A percentile compares a stretch with the other conserved stretches of the same genome.
phyloP scores from a whole-genome alignment of 2,797 vertebrate genomes.

The Lithobates sylvaticus region DNA sequence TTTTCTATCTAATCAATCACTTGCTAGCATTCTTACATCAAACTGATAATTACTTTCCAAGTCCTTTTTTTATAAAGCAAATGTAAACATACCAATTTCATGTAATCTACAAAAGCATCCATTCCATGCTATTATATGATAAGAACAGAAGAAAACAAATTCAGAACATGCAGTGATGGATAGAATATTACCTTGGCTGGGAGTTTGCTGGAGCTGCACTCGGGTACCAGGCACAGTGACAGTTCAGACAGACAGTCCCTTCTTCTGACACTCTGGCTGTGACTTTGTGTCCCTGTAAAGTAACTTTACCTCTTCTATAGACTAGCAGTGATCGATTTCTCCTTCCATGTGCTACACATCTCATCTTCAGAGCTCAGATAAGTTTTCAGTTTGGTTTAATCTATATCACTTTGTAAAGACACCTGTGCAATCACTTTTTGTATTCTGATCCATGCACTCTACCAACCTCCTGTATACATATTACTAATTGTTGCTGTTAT shows the following conservation, averaged over 20 bases:
- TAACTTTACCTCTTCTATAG: slow-evolving; percentile 16
- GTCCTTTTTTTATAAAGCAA: background rate
- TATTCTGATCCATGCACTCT: too few species aligned
- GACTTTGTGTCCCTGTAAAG: background rate
- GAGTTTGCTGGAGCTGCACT: background rate
- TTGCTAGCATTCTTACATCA: background rate
- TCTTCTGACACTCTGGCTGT: background rate
- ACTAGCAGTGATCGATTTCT: background rate
- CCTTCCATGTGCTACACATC: background rate
- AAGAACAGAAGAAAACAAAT: background rate
- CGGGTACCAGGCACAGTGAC: background rate
- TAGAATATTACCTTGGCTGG: slow-evolving; percentile 13
- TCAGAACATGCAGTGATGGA: background rate
- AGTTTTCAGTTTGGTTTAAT: background rate
- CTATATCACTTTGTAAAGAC: background rate
- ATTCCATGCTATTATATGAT: background rate
- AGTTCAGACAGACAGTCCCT: background rate
- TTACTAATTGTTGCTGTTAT: background rate
- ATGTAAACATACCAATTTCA: background rate
- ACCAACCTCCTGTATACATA: background rate
- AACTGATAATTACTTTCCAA: too few species aligned
- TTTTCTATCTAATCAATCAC: background rate
- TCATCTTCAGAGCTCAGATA: slow-evolving; percentile 10
- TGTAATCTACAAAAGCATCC: background rate
- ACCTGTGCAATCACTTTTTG: background rate